A percentile compares a stretch with the other conserved stretches of the same genome.
phyloP scores from a whole-genome alignment of 2,888 invertebrate species.

The Ormyrus rosae region DNA sequence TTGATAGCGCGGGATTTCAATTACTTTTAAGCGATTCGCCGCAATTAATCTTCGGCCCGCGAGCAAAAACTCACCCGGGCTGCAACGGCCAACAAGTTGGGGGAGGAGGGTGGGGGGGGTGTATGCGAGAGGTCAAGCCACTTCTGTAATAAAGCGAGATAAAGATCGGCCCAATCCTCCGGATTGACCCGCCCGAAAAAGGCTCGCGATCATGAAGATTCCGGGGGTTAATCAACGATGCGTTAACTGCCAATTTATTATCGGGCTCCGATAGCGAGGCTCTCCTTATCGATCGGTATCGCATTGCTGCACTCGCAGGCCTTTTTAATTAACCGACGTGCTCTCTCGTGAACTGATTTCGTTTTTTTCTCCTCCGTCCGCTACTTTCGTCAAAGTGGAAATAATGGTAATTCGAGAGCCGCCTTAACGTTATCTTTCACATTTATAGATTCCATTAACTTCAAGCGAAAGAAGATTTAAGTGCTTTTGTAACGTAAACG shows the following conservation, averaged over 20 bases:
- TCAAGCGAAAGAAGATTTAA: too few species aligned
- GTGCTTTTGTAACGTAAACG: too few species aligned
- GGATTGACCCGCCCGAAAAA: constrained; percentile 1
- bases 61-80: neutral
- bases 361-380: too few species aligned
- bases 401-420: too few species aligned
- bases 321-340: too few species aligned
- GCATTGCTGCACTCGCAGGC: neutral
- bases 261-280: neutral
- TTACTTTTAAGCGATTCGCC: constrained; percentile 39
- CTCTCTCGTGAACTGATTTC: too few species aligned
- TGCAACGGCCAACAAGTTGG: constrained; percentile 30
- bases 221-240: constrained; percentile 17
- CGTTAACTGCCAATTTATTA: constrained; percentile 38
- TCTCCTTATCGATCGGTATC: constrained; percentile 5
- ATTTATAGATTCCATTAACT: too few species aligned
- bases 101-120: neutral
- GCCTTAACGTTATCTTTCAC: too few species aligned
- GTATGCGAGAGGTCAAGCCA: neutral
- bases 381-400: too few species aligned
- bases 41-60: constrained; percentile 36
- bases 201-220: neutral
- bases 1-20: constrained; percentile 16
- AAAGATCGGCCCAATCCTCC: constrained; percentile 26
- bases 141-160: constrained; percentile 36